Evolutionary conservation across 2,113 vertebrate genomes (phyloP), one percentile per base, ranked within the genome.

Genomic region (Chaenogobius annularis): DNA sequence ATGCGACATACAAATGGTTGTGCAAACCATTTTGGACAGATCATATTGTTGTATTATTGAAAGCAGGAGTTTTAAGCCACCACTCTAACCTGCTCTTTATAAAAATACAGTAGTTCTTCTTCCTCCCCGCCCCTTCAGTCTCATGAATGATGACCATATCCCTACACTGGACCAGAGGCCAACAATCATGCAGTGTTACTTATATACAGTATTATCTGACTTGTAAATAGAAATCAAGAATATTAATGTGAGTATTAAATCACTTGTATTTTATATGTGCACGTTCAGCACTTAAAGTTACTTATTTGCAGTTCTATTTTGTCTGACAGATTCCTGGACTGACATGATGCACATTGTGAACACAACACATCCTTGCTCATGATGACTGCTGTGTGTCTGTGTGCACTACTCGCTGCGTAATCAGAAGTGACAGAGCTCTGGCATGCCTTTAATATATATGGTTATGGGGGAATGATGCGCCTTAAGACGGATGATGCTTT

Each of bases 371-470:
- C 76, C 67, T 79, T 78, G 74, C 79, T 90, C 87, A 62, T 80
- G 70, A 62, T 80, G 70, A 80, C 71, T 64, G 80, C 70, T 40
- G 78, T 66, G 82, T 78, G 65, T 78, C 63, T 79, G 72, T 72
- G 69, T 78, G 79, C 78, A 87, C 79, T 79, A 70, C 79, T 78
- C 69, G 73, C 86, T 91, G 82, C 88, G 82, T 90, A 92, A 91
- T 90, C 78, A 85, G 83, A 87, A 90, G 75, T 89, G 88, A 88
- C 90, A 90, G 81, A 75, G 79, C 80, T 71, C 72, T 73, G 83
- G 77, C 76, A 79, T 70, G 80, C 81, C 79, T 86, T 89, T 85
- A 89, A 90, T 81, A 74, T 81, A 72, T 85, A 71, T 84, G 78
- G 85, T 84, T 82, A 84, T 70, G 81, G 76, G 74, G 69, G 71